These are phyloP conservation scores for Plectropomus leopardus DNA, from an alignment of 2,113 vertebrate species.

Conservation along the genomic window DNA sequence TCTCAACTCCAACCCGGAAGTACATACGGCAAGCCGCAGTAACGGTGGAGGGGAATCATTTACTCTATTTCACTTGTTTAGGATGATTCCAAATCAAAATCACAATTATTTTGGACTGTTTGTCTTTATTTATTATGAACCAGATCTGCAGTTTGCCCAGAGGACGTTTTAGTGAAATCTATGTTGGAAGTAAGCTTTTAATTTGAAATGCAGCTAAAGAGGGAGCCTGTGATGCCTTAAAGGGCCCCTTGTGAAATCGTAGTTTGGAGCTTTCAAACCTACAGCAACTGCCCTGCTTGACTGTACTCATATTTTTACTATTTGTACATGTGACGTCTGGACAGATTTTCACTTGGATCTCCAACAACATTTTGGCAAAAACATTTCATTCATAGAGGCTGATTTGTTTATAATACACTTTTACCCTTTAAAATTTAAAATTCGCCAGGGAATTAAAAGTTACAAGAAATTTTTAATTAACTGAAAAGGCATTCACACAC, in stretches of 20 bases:
- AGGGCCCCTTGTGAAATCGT: not conserved
- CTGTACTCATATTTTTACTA: too few relatives aligned
- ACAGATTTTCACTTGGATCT: too few relatives aligned
- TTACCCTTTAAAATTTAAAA: too few relatives aligned
- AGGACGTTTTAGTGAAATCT: too few relatives aligned
- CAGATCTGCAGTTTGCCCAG: accelerated
- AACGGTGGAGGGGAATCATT: not conserved
- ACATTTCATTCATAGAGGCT: too few relatives aligned
- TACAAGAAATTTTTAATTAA: too few relatives aligned
- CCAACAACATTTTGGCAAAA: too few relatives aligned
- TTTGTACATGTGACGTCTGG: too few relatives aligned
- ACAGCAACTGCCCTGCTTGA: not conserved
- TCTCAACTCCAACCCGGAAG: conserved; percentile 69
- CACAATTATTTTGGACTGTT: accelerated
- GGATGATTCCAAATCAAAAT: accelerated
- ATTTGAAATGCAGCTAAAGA: conserved; percentile 30
- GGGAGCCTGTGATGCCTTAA: not conserved
- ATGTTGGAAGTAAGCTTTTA: conserved; percentile 38
- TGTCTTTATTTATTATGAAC: not conserved
- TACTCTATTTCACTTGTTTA: not conserved
- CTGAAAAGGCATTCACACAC: too few relatives aligned
- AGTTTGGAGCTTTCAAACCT: accelerated
- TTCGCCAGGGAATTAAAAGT: too few relatives aligned
- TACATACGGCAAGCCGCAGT: not conserved
- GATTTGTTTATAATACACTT: too few relatives aligned